Evolutionary conservation across 1,140 invertebrate species (phyloP).

Genomic region (Oncopodura yosiiana): DNA sequence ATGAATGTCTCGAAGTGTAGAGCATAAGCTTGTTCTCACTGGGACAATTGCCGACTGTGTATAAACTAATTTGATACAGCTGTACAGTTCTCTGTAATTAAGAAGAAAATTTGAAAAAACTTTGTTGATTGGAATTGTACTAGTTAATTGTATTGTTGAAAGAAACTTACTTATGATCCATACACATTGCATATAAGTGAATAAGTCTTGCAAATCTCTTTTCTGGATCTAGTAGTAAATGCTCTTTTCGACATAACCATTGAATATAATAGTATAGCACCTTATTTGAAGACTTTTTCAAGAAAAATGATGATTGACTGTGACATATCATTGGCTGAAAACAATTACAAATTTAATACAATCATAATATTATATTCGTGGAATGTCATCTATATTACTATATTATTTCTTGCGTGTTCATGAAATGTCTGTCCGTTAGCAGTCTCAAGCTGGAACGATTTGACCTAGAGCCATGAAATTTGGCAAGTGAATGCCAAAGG

Average conservation of each 20-base stretch:
- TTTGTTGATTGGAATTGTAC: neutral
- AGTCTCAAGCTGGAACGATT: no score
- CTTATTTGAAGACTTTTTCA: slow-evolving; percentile 53
- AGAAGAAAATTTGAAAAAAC: slow-evolving; percentile 4
- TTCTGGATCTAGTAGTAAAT: slow-evolving; percentile 51
- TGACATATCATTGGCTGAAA: slow-evolving; percentile 44
- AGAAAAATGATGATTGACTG: slow-evolving; percentile 47
- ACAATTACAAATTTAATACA: slow-evolving; percentile 34
- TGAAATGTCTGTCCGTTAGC: no score
- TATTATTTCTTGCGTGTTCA: no score
- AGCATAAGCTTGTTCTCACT: slow-evolving; percentile 50
- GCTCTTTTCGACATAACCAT: slow-evolving; percentile 55
- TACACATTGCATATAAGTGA: slow-evolving; percentile 55
- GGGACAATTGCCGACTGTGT: slow-evolving; percentile 53
- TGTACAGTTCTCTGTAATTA: slow-evolving; percentile 45
- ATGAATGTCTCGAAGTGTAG: slow-evolving; percentile 51
- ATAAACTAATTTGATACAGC: slow-evolving; percentile 44
- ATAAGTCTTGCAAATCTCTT: slow-evolving; percentile 54
- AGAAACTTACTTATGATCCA: slow-evolving; percentile 47
- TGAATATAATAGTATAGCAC: slow-evolving; percentile 56
- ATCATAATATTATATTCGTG: neutral
- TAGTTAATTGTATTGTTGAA: neutral
- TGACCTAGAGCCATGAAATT: no score
- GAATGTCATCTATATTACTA: no score
- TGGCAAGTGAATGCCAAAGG: no score